These are phyloP conservation scores for Xiphophorus maculatus DNA, from an alignment of 2,113 vertebrate species.

Conservation along the genomic window DNA sequence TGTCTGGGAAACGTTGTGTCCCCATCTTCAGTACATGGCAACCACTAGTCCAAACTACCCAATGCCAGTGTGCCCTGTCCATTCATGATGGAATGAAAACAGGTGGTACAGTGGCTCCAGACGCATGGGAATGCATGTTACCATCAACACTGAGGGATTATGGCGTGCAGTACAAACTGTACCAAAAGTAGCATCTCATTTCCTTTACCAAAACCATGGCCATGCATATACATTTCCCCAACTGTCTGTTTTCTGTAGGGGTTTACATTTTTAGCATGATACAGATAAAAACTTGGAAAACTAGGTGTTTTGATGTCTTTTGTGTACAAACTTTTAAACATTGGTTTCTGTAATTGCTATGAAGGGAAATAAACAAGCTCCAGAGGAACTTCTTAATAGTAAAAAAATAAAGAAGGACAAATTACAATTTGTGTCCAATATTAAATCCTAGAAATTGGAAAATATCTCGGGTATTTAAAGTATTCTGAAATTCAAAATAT, in stretches of 20 bases:
- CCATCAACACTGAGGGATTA: conserved; percentile 62
- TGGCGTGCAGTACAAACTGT: conserved; percentile 28
- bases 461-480: not conserved
- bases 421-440: not conserved
- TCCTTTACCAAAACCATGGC: not conserved
- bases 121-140: conserved; percentile 59
- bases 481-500: not conserved
- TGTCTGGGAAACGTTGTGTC: not conserved
- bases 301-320: too few relatives aligned
- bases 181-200: conserved; percentile 48
- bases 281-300: not conserved
- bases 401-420: not conserved
- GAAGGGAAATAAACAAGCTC: not conserved
- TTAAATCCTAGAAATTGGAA: not conserved
- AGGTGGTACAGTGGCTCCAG: conserved; percentile 71
- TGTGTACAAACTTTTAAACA: not conserved
- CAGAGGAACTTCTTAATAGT: not conserved
- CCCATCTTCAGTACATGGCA: not conserved
- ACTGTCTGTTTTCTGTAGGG: not conserved
- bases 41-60: conserved; percentile 16
- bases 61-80: not conserved
- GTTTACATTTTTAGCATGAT: conserved; percentile 10
- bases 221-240: not conserved
- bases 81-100: conserved; percentile 60
- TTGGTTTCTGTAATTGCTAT: not conserved